Evolutionary conservation across 2,797 vertebrate genomes (phyloP).

Genomic region (Rhabdomys pumilio): DNA sequence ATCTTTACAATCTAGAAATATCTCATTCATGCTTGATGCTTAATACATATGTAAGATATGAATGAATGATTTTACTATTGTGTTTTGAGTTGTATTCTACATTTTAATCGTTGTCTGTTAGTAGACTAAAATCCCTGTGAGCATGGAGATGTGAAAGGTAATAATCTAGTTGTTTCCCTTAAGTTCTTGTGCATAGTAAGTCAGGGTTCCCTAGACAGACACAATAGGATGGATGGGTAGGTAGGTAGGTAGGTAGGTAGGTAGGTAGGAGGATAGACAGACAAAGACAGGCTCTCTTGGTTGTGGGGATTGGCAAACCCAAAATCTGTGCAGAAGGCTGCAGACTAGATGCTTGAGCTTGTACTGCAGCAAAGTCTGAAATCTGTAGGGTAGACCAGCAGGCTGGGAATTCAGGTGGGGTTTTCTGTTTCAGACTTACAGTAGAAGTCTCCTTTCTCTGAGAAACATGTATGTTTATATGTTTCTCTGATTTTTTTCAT

Average conservation of each 20-base stretch:
- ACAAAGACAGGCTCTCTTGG: background rate
- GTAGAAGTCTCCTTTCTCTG: slow-evolving; percentile 30
- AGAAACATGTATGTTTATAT: background rate
- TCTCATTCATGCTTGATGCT: slow-evolving; percentile 15
- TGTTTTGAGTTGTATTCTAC: slow-evolving; percentile 21
- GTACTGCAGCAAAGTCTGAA: background rate
- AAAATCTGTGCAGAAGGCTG: background rate
- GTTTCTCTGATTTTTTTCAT: background rate
- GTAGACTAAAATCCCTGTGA: slow-evolving; percentile 7
- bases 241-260: background rate
- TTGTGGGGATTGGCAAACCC: background rate
- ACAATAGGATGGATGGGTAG: background rate
- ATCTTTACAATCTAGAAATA: background rate
- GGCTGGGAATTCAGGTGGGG: background rate
- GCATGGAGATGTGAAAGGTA: background rate
- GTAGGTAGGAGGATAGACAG: background rate
- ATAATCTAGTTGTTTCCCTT: background rate
- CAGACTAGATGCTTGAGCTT: background rate
- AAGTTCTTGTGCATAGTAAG: slow-evolving; percentile 31
- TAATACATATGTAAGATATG: slow-evolving; percentile 27
- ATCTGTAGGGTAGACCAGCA: background rate
- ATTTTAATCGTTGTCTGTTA: slow-evolving; percentile 9
- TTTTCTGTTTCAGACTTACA: slow-evolving; percentile 15
- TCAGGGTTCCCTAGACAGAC: slow-evolving; percentile 47
- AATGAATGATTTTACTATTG: slow-evolving; percentile 35